phyloP scores from a whole-genome alignment of 2,113 vertebrate species.

The Brachionichthys hirsutus region DNA sequence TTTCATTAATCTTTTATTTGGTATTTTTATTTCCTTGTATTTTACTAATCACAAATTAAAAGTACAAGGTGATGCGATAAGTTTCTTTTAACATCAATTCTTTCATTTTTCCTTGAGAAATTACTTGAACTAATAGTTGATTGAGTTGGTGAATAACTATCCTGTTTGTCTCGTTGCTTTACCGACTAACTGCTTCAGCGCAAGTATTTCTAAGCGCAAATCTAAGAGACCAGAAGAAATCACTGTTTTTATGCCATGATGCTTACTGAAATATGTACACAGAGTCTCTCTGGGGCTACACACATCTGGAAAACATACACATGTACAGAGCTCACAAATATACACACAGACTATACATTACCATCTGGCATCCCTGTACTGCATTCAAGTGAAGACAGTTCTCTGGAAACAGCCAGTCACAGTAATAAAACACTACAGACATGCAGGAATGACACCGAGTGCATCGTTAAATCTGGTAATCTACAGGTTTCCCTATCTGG shows the following conservation, averaged over 20 bases:
- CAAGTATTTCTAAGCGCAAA: too few relatives aligned
- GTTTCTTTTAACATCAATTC: neutral
- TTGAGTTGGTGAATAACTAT: too few relatives aligned
- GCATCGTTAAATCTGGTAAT: slow-evolving; percentile 3
- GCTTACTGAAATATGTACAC: slow-evolving; percentile 38
- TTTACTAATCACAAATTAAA: neutral
- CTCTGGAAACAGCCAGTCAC: slow-evolving; percentile 38
- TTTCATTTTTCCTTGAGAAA: too few relatives aligned
- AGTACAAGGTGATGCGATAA: neutral
- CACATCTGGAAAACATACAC: slow-evolving; percentile 65
- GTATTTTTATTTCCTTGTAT: too few relatives aligned
- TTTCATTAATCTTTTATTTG: too few relatives aligned
- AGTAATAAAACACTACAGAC: slow-evolving; percentile 13
- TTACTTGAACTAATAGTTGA: too few relatives aligned
- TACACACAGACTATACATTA: slow-evolving; percentile 25
- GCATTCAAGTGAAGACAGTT: slow-evolving; percentile 42
- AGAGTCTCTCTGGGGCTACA: slow-evolving; percentile 21
- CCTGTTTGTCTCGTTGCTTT: too few relatives aligned
- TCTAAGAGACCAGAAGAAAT: too few relatives aligned
- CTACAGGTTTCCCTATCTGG: slow-evolving; percentile 11
- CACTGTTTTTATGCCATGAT: neutral
- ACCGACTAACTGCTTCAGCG: too few relatives aligned
- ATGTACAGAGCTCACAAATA: slow-evolving; percentile 9
- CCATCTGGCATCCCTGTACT: slow-evolving; percentile 43
- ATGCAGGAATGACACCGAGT: neutral